phyloP scores from a whole-genome alignment of 2,797 vertebrate species.

The Scarus forsteni region DNA sequence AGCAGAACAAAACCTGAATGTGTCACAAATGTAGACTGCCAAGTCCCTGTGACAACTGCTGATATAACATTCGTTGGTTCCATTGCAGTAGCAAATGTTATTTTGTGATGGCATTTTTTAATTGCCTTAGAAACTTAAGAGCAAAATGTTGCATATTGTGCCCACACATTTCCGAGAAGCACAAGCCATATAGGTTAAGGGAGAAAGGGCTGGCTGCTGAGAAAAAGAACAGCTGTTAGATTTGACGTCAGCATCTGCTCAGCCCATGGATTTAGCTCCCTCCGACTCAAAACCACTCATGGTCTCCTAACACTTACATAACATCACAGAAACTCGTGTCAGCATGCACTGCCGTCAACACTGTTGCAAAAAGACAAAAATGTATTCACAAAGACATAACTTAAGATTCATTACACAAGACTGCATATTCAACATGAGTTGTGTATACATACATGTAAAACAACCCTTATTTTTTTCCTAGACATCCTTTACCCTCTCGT shows the following conservation, averaged over 20 bases:
- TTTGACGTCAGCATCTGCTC: slow-evolving; percentile 8
- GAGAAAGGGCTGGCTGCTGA: slow-evolving; percentile 13
- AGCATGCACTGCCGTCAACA: slow-evolving; percentile 12
- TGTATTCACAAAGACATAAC: not conserved
- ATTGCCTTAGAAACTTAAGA: too few species aligned
- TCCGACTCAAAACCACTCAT: slow-evolving; percentile 22
- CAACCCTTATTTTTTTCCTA: slow-evolving; percentile 46
- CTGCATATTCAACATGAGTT: not conserved
- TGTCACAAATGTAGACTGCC: too few species aligned
- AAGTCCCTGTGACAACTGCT: too few species aligned
- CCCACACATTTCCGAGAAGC: not conserved
- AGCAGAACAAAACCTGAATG: too few species aligned
- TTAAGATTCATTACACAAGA: not conserved
- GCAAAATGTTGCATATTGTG: too few species aligned
- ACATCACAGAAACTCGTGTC: slow-evolving; percentile 41
- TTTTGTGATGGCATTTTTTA: too few species aligned
- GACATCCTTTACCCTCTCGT: slow-evolving; percentile 95
- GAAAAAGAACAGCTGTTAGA: slow-evolving; percentile 27
- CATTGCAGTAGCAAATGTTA: too few species aligned
- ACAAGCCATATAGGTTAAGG: slow-evolving; percentile 8
- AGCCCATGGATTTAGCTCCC: slow-evolving; percentile 33
- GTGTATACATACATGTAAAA: not conserved
- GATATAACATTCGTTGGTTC: too few species aligned
- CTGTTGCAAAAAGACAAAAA: slow-evolving; percentile 24
- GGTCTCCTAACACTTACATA: slow-evolving; percentile 47